These are phyloP conservation scores for Oplegnathus fasciatus DNA, from an alignment of 2,113 vertebrate genomes.

Conservation along the genomic window DNA sequence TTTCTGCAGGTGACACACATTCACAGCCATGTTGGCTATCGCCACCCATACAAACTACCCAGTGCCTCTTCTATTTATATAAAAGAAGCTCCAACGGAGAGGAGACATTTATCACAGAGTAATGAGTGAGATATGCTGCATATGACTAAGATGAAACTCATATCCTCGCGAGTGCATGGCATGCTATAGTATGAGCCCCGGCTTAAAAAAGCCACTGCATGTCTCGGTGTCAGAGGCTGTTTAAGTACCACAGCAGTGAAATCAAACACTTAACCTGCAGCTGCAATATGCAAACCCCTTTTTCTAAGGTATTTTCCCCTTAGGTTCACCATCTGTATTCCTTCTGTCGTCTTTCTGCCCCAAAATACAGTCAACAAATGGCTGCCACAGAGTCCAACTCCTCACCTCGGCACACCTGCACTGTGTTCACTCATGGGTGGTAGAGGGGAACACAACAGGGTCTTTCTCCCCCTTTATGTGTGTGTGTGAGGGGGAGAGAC, in stretches of 20 bases:
- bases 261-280: conserved; percentile 50
- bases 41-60: neutral
- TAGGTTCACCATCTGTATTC: conserved; percentile 45
- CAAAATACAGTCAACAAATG: conserved; percentile 64
- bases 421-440: conserved; percentile 67
- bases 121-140: neutral
- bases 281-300: conserved; percentile 7
- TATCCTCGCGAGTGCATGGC: conserved; percentile 7
- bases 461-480: conserved; percentile 36
- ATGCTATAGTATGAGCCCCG: neutral
- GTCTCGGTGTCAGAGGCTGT: conserved; percentile 25
- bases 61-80: neutral
- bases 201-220: conserved; percentile 28
- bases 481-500: conserved; percentile 23
- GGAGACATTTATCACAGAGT: neutral
- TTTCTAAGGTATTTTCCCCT: neutral
- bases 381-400: conserved; percentile 50
- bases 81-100: neutral
- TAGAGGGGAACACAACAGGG: conserved; percentile 67
- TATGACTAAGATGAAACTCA: neutral
- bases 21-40: neutral
- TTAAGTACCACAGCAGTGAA: conserved; percentile 13
- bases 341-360: conserved; percentile 31
- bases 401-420: conserved; percentile 69
- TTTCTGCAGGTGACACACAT: neutral